These are phyloP conservation scores for Zoanthus sansibaricus DNA, from an alignment of 92 coral and sea anemone genomes.

Conservation along the genomic window DNA sequence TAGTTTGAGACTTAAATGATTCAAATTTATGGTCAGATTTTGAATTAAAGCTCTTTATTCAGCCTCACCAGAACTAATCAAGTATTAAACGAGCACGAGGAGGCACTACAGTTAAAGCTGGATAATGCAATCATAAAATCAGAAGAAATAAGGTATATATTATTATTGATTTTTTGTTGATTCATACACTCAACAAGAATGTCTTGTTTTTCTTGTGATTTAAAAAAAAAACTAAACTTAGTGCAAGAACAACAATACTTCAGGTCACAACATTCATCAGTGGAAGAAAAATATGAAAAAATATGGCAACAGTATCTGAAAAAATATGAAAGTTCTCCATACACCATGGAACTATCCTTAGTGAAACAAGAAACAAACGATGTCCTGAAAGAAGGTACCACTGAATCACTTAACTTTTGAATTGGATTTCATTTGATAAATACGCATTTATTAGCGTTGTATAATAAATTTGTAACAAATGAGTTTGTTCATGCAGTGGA, in stretches of 20 bases:
- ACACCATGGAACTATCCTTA: conserved; percentile 75
- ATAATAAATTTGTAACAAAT: background rate
- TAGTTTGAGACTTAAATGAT: too few relatives aligned
- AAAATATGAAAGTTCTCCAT: conserved; percentile 74
- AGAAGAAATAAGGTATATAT: conserved; percentile 61
- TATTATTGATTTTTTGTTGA: background rate
- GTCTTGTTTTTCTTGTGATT: background rate
- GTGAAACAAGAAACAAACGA: conserved; percentile 69
- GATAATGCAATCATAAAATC: conserved; percentile 65
- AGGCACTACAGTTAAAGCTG: conserved; percentile 75
- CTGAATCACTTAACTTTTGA: background rate
- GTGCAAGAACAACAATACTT: background rate
- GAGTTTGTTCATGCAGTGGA: conserved; percentile 55
- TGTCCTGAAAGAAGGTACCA: conserved; percentile 66
- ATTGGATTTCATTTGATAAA: background rate
- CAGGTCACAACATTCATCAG: conserved; percentile 74
- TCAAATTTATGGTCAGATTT: background rate
- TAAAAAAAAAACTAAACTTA: background rate
- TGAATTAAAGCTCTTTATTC: background rate
- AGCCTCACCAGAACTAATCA: conserved; percentile 85
- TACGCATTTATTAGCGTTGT: background rate
- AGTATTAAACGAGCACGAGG: conserved; percentile 91
- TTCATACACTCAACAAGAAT: background rate
- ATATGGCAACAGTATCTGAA: conserved; percentile 81
- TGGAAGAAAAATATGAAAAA: conserved; percentile 76